phyloP scores from a whole-genome alignment of 2,888 invertebrate genomes.

The Agonopterix arenella region DNA sequence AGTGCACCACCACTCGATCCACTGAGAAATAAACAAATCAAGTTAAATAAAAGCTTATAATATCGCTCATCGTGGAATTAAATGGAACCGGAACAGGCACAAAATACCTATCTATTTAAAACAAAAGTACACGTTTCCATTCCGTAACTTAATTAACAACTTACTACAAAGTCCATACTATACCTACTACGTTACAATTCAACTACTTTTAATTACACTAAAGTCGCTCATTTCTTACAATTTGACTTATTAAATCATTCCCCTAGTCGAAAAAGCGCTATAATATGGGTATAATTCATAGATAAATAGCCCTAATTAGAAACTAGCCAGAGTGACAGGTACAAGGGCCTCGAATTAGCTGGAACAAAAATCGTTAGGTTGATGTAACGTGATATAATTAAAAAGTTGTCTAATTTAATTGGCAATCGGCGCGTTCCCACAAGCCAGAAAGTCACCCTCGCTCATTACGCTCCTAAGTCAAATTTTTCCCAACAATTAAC shows the following conservation, averaged over 20 bases:
- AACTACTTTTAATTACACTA: constrained; percentile 26
- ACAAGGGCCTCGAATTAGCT: constrained; percentile 36
- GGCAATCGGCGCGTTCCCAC: constrained; percentile 72
- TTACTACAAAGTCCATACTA: no score
- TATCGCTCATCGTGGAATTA: no score
- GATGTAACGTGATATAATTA: constrained; percentile 45
- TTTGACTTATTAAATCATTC: constrained; percentile 42
- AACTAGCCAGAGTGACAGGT: constrained; percentile 31
- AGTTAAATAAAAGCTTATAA: no score
- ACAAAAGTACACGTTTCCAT: background rate
- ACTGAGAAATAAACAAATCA: no score
- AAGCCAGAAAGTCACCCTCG: constrained; percentile 65
- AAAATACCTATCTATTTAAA: no score
- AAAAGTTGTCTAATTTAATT: constrained; percentile 73
- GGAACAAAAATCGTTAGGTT: constrained; percentile 35
- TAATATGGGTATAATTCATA: constrained; percentile 46
- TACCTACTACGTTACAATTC: no score
- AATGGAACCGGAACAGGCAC: background rate
- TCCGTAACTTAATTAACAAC: background rate
- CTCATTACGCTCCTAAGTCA: constrained; percentile 31
- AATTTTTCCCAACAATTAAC: constrained; percentile 65
- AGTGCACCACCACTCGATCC: no score
- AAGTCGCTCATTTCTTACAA: constrained; percentile 27
- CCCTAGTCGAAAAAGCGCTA: constrained; percentile 33
- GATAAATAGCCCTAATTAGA: constrained; percentile 50